Percentiles rank a stretch among this genome's conserved stretches.
These are phyloP conservation scores for Drosophila meridionalis DNA, from an alignment of 2,888 invertebrate genomes.

Conservation along the genomic window DNA sequence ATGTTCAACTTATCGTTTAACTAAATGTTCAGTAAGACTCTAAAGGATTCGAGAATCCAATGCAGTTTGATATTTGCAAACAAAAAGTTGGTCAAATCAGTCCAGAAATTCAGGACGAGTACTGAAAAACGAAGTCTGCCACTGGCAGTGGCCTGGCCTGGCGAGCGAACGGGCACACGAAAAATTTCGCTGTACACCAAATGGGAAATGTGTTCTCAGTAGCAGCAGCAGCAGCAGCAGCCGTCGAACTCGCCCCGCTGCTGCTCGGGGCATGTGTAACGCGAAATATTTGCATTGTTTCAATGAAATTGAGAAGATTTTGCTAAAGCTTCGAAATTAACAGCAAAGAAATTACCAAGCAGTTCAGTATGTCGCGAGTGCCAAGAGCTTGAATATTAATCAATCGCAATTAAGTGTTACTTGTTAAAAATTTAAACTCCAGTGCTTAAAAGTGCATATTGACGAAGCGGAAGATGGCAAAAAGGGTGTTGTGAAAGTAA, in stretches of 20 bases:
- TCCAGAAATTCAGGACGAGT: constrained; percentile 41
- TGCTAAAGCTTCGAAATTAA: not conserved
- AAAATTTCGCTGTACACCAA: constrained; percentile 81
- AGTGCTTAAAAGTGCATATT: constrained; percentile 31
- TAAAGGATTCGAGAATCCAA: not conserved
- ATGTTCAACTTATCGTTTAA: constrained; percentile 25
- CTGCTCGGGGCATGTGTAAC: constrained; percentile 32
- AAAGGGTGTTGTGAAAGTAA: constrained; percentile 70
- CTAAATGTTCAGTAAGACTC: constrained; percentile 1
- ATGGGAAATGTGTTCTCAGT: constrained; percentile 56
- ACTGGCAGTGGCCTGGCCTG: constrained; percentile 20
- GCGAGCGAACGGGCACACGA: constrained; percentile 50
- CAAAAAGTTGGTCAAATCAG: constrained; percentile 18
- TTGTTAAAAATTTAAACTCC: constrained; percentile 23
- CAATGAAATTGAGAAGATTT: constrained; percentile 14
- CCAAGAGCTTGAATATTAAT: not conserved
- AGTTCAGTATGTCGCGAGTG: constrained; percentile 18
- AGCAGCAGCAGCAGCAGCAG: constrained; percentile 54
- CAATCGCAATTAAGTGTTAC: constrained; percentile 9
- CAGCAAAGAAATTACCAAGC: not conserved
- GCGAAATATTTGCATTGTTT: constrained; percentile 33
- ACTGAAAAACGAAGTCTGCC: constrained; percentile 50
- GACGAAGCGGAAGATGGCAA: constrained; percentile 9
- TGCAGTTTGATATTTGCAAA: constrained; percentile 18
- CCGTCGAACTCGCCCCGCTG: constrained; percentile 30